Base-by-base conservation (phyloP, 1,140 invertebrate species). In the Ruditapes philippinarum region DNA sequence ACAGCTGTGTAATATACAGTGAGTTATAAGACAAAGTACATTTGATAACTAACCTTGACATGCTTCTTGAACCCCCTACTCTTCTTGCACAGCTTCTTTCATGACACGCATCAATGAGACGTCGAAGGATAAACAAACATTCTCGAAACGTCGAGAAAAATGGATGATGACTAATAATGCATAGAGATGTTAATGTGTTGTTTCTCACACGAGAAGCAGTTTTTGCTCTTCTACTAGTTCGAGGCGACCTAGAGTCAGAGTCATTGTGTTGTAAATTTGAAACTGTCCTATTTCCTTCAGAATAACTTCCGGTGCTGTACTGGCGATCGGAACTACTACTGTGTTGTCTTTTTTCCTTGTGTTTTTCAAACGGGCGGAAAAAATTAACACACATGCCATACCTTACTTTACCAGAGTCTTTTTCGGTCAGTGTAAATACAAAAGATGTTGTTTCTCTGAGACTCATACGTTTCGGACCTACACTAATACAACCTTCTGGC, bases 81-180 rank as follows among this genome's bases (percentile, higher is more conserved):
- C 98, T 97, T 93, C 93, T 97, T 97, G 42, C 98, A 98, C 94
- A 98, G 97, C 98, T 98, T 94, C 98, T 98, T 96, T 99, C 98
- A 96, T 99, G 98, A 96, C 98, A 99, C 73, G 98, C 98, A 96
- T 99, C 99, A 93, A 99, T 99, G 84, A 99, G 96, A 94, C 98
- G 98, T 95, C 99, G 98, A 91, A 99, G 96, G 93, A 99, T 98
- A 96, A 98, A 98, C 89, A 99, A 97, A 96, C 99, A 99, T 96
- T 99, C 98, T 86, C 99, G 98, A 97, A 99, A 99, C 94, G 98
- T 98, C 62, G 98, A 98, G 95, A 99, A 99, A 96, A 99, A 99
- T 51, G 99, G 99, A 97, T 99, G 99, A 97, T 99, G 99, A 89
- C 99, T 99, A 60, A 99, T 97, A 91, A 99, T 97, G 96, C 99